Conservation (phyloP, 1,140 invertebrate species). For the Drosophila eugracilis region DNA sequence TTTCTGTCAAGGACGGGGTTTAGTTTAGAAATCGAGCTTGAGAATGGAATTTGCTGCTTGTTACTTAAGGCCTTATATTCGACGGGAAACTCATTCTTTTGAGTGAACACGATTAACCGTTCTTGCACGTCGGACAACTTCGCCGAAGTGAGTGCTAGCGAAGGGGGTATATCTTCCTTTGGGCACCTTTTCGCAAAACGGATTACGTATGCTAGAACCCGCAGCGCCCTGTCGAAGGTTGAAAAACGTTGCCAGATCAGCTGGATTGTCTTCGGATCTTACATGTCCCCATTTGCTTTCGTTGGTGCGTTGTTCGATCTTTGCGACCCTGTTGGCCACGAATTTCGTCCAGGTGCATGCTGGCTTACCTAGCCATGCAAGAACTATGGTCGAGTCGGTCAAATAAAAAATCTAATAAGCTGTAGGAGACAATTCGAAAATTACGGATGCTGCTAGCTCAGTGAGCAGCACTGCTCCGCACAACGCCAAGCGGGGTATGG, state of each 20-base stretch:
- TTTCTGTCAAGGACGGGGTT: background rate
- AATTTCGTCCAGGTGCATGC: background rate
- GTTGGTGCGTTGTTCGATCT: background rate
- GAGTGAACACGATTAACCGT: background rate
- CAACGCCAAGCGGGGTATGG: background rate
- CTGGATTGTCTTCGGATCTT: background rate
- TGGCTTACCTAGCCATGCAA: constrained; percentile 2
- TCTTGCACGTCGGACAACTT: constrained; percentile 4
- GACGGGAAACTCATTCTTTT: background rate
- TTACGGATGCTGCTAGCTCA: background rate
- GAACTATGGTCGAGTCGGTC: constrained; percentile 8
- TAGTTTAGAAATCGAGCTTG: background rate
- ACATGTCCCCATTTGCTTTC: background rate
- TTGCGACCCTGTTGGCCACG: background rate
- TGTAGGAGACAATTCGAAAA: constrained; percentile 3
- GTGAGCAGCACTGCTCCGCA: background rate
- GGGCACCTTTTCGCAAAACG: background rate
- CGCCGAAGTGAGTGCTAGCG: background rate
- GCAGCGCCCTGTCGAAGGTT: background rate
- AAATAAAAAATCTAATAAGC: too few relatives aligned
- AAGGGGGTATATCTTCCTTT: background rate
- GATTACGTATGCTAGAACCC: background rate
- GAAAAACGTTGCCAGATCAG: background rate
- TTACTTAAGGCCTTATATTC: constrained; percentile 1
- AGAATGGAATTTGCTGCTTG: background rate